A percentile compares a stretch with the other conserved stretches of the same genome.
Conservation (phyloP, 2,888 invertebrate genomes). For the Tineola bisselliella region DNA sequence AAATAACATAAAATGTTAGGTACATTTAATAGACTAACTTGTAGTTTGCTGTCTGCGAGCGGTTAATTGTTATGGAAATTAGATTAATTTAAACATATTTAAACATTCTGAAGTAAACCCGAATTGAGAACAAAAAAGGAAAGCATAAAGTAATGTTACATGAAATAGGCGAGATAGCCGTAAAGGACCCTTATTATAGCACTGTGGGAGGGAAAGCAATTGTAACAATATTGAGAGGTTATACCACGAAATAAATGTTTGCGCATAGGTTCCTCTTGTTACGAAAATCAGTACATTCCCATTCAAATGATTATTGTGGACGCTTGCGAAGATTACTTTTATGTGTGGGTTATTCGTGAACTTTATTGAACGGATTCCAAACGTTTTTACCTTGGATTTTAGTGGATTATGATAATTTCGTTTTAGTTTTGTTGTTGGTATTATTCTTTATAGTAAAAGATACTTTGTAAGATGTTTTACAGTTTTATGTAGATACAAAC, state of each 20-base stretch:
- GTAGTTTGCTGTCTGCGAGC: too few species aligned
- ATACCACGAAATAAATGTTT: slow-evolving; percentile 28
- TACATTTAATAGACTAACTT: too few species aligned
- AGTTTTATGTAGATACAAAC: too few species aligned
- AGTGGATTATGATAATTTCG: neutral
- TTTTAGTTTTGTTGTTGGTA: neutral
- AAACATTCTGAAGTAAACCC: slow-evolving; percentile 12
- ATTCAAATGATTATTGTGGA: slow-evolving; percentile 65
- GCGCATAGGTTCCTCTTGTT: slow-evolving; percentile 20
- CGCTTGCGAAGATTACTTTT: slow-evolving; percentile 48
- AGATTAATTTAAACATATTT: too few species aligned
- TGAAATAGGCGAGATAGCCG: slow-evolving; percentile 25
- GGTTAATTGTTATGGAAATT: too few species aligned
- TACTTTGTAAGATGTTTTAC: too few species aligned
- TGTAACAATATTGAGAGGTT: slow-evolving; percentile 24
- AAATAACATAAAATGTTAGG: too few species aligned
- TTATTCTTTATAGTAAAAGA: neutral
- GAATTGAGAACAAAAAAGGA: slow-evolving; percentile 21
- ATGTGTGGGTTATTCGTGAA: slow-evolving; percentile 21
- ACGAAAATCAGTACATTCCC: slow-evolving; percentile 57
- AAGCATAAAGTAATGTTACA: slow-evolving; percentile 14
- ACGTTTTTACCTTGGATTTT: neutral
- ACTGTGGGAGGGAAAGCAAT: slow-evolving; percentile 18
- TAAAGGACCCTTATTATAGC: slow-evolving; percentile 26
- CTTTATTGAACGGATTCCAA: neutral